Conservation (phyloP, 1,140 invertebrate species). For the Agrypnia vestita region DNA sequence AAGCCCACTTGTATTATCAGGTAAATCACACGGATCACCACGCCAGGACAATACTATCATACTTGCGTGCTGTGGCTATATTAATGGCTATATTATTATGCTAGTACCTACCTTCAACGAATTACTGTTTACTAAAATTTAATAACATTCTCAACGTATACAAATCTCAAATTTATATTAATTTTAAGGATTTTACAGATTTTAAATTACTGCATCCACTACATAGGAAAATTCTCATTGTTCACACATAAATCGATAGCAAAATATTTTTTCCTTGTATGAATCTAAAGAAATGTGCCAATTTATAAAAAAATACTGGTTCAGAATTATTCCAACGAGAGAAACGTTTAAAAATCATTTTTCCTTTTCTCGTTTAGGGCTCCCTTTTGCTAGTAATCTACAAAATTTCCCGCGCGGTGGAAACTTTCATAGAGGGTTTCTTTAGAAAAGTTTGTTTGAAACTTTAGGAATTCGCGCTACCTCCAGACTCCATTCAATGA, state of each 20-base stretch:
- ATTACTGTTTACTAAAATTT: too few species aligned
- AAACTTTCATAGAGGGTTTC: slow-evolving; percentile 44
- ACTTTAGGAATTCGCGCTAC: slow-evolving; percentile 26
- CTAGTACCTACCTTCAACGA: too few species aligned
- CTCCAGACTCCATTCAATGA: slow-evolving; percentile 44
- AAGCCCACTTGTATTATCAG: too few species aligned
- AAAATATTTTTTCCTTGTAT: not conserved
- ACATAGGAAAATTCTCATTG: not conserved
- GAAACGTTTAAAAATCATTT: not conserved
- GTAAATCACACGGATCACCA: too few species aligned
- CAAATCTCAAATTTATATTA: too few species aligned
- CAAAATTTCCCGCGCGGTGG: not conserved
- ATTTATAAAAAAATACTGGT: not conserved
- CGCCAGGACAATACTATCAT: too few species aligned
- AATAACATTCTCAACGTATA: too few species aligned
- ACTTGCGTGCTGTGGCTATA: too few species aligned
- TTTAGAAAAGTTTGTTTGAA: slow-evolving; percentile 49
- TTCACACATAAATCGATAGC: slow-evolving; percentile 7
- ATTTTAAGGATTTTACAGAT: too few species aligned
- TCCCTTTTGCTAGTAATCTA: not conserved
- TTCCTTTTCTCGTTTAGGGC: not conserved
- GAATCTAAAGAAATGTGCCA: not conserved
- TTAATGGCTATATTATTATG: too few species aligned
- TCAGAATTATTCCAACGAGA: not conserved
- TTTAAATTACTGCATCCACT: too few species aligned